Percentiles rank a stretch among this genome's conserved stretches.
These are phyloP conservation scores for Oopsacas minuta DNA, from an alignment of 37 sponge, comb jelly and placozoan genomes.

Conservation along the genomic window DNA sequence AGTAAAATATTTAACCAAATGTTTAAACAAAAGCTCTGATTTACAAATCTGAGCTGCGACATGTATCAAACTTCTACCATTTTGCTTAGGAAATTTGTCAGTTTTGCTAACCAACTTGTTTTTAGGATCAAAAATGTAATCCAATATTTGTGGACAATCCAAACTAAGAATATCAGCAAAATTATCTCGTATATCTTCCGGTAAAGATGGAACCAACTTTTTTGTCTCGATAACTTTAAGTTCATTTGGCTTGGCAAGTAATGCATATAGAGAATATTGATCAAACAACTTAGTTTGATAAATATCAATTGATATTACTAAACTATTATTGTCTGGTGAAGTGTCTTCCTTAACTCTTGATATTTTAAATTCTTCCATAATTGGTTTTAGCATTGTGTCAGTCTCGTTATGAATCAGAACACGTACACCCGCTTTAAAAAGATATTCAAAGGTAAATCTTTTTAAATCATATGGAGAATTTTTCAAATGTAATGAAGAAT, in stretches of 20 bases:
- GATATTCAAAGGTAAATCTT: no score
- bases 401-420: neutral
- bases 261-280: neutral
- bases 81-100: neutral
- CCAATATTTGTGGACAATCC: neutral
- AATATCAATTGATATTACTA: neutral
- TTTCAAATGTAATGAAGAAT: neutral
- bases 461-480: neutral
- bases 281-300: neutral
- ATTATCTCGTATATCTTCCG: no score
- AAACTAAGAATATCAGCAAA: neutral
- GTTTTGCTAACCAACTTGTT: neutral
- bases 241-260: neutral
- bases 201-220: neutral
- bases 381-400: neutral
- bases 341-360: neutral
- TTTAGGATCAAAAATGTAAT: constrained; percentile 9
- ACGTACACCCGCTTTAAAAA: no score
- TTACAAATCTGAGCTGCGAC: neutral
- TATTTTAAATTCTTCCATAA: neutral
- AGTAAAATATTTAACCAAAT: neutral
- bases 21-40: neutral
- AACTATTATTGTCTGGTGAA: no score
- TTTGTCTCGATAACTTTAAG: neutral
- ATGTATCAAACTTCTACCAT: neutral